Evolutionary conservation across 2,888 invertebrate species (phyloP).

Genomic region (Strigamia maritima): DNA sequence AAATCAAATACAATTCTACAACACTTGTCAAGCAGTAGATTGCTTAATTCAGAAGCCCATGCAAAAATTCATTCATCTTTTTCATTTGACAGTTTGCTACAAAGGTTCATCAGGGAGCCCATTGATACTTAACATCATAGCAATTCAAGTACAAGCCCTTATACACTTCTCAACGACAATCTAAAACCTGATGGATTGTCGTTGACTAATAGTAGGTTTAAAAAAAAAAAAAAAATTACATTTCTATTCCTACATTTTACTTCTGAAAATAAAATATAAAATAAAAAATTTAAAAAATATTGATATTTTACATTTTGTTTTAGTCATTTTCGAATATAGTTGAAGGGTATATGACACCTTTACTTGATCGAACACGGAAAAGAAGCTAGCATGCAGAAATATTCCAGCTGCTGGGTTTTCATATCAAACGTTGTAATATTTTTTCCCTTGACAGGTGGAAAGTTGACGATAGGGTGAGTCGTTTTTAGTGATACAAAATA

Average conservation of each 20-base stretch:
- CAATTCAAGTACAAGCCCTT: conserved; percentile 19
- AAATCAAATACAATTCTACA: not conserved
- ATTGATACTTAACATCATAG: conserved; percentile 24
- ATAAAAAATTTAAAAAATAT: not conserved
- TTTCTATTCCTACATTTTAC: no score
- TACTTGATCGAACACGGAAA: conserved; percentile 14
- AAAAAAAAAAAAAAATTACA: not conserved
- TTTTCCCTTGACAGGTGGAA: not conserved
- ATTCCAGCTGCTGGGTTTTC: conserved; percentile 31
- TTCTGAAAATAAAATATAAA: not conserved
- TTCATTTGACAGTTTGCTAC: conserved; percentile 34
- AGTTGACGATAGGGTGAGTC: conserved; percentile 13
- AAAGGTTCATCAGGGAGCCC: conserved; percentile 39
- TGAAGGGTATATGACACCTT: conserved; percentile 9
- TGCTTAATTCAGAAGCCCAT: conserved; percentile 29
- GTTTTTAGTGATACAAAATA: conserved; percentile 15
- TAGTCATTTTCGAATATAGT: not conserved
- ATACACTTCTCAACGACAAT: conserved; percentile 14
- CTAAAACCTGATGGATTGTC: not conserved
- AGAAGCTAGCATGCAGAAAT: conserved; percentile 28
- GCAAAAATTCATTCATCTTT: conserved; percentile 30
- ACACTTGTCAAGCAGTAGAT: conserved; percentile 5
- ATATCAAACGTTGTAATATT: conserved; percentile 2
- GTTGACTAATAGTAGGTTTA: not conserved
- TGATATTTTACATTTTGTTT: not conserved